Conservation (phyloP, 2,797 vertebrate species). For the Graptemys geographica region DNA sequence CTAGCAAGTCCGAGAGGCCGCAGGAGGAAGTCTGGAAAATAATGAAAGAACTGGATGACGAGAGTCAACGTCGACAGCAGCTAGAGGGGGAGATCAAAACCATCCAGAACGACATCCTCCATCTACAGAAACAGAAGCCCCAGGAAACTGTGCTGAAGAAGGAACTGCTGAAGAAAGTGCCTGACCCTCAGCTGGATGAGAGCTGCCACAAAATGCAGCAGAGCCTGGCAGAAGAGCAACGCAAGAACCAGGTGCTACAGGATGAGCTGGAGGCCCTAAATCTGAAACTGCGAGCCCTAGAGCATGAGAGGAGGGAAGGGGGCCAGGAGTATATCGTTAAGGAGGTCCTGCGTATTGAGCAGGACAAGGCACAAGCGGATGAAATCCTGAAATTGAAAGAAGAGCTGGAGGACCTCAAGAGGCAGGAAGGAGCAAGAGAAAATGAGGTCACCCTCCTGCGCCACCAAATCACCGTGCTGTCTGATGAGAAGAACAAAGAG, state of each 20-base stretch:
- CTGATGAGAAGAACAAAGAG: conserved; percentile 88
- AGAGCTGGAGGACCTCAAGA: conserved; percentile 90
- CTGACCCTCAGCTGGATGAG: conserved; percentile 93
- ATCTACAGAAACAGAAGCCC: conserved; percentile 90
- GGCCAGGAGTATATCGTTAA: conserved; percentile 96
- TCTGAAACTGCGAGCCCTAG: conserved; percentile 84
- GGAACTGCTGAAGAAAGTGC: conserved; percentile 92
- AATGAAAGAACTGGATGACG: conserved; percentile 91
- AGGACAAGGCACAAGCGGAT: conserved; percentile 91
- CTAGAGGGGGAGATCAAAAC: conserved; percentile 90
- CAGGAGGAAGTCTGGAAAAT: conserved; percentile 90
- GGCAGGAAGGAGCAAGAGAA: conserved; percentile 89
- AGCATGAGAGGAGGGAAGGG: conserved; percentile 89
- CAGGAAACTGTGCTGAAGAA: conserved; percentile 92
- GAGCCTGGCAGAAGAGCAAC: conserved; percentile 91
- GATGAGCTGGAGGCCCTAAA: conserved; percentile 90
- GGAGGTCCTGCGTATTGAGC: conserved; percentile 95
- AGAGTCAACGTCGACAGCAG: conserved; percentile 90
- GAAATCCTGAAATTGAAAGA: conserved; percentile 90
- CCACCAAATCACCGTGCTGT: conserved; percentile 87
- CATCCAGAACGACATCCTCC: conserved; percentile 91
- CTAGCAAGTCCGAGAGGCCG: conserved; percentile 72
- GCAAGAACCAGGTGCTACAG: conserved; percentile 87
- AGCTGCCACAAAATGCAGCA: conserved; percentile 90
- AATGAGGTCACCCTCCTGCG: conserved; percentile 88